Evolutionary conservation across 1,140 invertebrate species (phyloP), one percentile per base, ranked within the genome.

Genomic region (Drosophila orosa): DNA sequence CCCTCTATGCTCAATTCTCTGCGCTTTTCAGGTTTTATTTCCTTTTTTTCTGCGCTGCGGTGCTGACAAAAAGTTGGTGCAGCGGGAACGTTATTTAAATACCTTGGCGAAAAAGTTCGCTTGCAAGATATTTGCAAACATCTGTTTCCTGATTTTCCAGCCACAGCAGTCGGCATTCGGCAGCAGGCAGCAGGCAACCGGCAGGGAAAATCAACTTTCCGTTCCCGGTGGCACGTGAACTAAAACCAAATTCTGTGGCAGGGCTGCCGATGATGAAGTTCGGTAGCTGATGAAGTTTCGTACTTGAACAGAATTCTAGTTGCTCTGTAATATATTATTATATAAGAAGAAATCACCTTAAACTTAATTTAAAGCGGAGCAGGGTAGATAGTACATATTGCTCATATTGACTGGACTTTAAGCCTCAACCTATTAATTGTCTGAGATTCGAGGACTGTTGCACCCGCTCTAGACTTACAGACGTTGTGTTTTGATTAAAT

Each of bases 101-200:
- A 82, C 83, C 83, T 79, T 74, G 74, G 83, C 79, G 71, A 73
- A 86, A 68, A 86, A 86, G 75, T 86, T 86, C 52, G 22, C 80
- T 86, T 54, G 71, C 67, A 87, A 86, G 83, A 87, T 87, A 87
- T 86, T 86, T 87, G 83, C 83, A 87, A 86, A 86, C 83, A 86
- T 87, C 83, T 86, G 83, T 86, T 86, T 87, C 72, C 66, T 67
- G 69, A 69, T 77, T 68, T 71, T 42, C 42, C 52, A 29, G 17
- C 55, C 42, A 50, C 47, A 35, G 50, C 66, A 59, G 57, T 22
- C 42, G 39, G 37, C 63, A 50, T 44, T 19, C 10, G 47, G 47
- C 45, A 29, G 17, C 27, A 9, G 45, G 24, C 42, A 45, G 22
- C 44, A 8, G 24, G n/a, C 72, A 62, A 52, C 24, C 45, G 44